Conservation (phyloP, 2,888 invertebrate species). For the Parapristionchus giblindavisi region DNA sequence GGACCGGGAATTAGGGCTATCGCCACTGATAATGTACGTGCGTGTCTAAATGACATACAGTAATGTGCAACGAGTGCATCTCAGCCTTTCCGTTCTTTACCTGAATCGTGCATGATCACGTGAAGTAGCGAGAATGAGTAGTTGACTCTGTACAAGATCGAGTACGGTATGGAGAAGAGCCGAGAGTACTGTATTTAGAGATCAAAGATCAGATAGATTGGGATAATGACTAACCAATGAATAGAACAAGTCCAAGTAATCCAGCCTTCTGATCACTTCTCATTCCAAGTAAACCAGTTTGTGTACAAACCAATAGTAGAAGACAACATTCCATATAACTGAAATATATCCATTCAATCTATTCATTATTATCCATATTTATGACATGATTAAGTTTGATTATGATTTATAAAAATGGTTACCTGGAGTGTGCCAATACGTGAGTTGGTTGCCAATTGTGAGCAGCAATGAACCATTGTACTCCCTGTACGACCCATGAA, state of each 20-base stretch:
- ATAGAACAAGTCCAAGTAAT: slow-evolving; percentile 74
- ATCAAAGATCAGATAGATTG: background rate
- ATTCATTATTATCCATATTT: background rate
- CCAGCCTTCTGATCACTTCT: slow-evolving; percentile 73
- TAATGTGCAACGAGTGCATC: background rate
- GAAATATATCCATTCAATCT: background rate
- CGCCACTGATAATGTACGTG: slow-evolving; percentile 54
- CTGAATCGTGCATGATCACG: slow-evolving; percentile 33
- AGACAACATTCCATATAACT: slow-evolving; percentile 75
- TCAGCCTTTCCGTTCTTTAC: slow-evolving; percentile 70
- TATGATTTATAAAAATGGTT: background rate
- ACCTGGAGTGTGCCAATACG: slow-evolving; percentile 56
- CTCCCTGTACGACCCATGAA: slow-evolving; percentile 26
- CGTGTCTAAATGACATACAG: slow-evolving; percentile 43
- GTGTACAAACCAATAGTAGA: slow-evolving; percentile 73
- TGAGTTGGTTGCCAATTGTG: slow-evolving; percentile 51
- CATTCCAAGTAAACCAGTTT: slow-evolving; percentile 74
- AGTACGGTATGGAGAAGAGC: slow-evolving; percentile 75
- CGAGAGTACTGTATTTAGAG: slow-evolving; percentile 70
- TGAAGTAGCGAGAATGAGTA: slow-evolving; percentile 72
- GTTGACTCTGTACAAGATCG: slow-evolving; percentile 74
- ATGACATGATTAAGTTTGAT: no score
- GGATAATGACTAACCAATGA: slow-evolving; percentile 68
- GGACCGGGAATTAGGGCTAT: slow-evolving; percentile 52
- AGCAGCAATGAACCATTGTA: slow-evolving; percentile 51